A percentile compares a stretch with the other conserved stretches of the same genome.
These are phyloP conservation scores for Dolomedes plantarius DNA, from an alignment of 2,888 invertebrate species.

Conservation along the genomic window DNA sequence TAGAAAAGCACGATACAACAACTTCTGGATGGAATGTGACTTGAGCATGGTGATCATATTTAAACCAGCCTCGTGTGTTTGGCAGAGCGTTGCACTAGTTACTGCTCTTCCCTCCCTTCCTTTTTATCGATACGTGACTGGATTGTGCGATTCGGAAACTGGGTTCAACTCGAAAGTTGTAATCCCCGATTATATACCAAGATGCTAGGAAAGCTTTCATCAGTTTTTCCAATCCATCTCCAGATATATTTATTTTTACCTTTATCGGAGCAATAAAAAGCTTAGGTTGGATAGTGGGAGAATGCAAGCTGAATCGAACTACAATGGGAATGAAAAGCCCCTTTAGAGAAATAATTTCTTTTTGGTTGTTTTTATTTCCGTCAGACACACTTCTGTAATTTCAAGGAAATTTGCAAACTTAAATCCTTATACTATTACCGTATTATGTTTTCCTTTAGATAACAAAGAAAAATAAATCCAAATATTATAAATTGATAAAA, in stretches of 20 bases:
- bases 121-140: slow-evolving; percentile 1
- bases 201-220: background rate
- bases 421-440: too few relatives aligned
- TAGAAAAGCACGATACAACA: background rate
- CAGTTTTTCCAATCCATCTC: background rate
- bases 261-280: background rate
- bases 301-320: too few relatives aligned
- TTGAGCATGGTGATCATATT: background rate
- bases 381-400: too few relatives aligned
- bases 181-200: background rate
- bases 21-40: background rate
- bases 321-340: too few relatives aligned
- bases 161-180: background rate
- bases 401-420: too few relatives aligned
- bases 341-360: too few relatives aligned
- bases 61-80: slow-evolving; percentile 5
- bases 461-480: too few relatives aligned
- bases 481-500: too few relatives aligned
- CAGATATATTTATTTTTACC: background rate
- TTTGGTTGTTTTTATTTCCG: too few relatives aligned
- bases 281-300: too few relatives aligned
- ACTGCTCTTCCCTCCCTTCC: background rate
- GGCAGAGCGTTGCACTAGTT: slow-evolving; percentile 42
- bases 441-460: too few relatives aligned
- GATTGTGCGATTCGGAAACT: background rate